Evolutionary conservation across 2,113 vertebrate species (phyloP), one percentile per base, ranked within the genome.

Genomic region (Calidris pugnax): DNA sequence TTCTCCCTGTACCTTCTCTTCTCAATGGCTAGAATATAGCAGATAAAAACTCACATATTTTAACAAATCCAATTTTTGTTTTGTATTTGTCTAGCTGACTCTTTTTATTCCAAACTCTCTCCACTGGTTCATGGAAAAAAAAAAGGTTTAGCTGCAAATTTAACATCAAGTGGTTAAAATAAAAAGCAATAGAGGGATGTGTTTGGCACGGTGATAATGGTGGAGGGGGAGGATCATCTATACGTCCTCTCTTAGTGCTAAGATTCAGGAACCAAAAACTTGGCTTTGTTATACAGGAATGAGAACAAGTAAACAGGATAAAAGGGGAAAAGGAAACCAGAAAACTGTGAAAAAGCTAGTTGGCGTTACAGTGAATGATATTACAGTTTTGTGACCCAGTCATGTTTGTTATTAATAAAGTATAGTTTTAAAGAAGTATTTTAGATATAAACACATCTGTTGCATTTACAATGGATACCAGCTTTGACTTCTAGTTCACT

Each of bases 391-490:
- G n/a, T 95, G 75, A 85, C 55, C 41, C 26, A 91, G 63, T 85
- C 81, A 69, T n/a, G 48, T 75, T 90, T 72, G 45, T 87, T 96
- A 68, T 79, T 91, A 75, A 84, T 84, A 55, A 76, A 80, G 7
- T 43, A 56, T 14, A 75, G 24, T 74, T 94, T 87, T 82, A 91
- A 96, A 75, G 10, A 47, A 81, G 7, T 47, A 50, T 57, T 96
- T 91, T 73, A 93, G 26, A 37, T 87, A 79, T 79, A 93, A 96
- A 67, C 37, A 69, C 74, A 85, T 95, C 50, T 85, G 71, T 66
- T 93, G 7, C 51, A 74, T 66, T 93, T 67, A 83, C 41, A 88
- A 64, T 21, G 26, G 28, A 64, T 69, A 83, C 26, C 20, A 62
- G 73, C 45, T 90, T 71, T 90, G 87, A 93, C 41, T 94, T 77